Evolutionary conservation across 2,113 vertebrate genomes (phyloP).

Genomic region (Acrocephalus arundinaceus): DNA sequence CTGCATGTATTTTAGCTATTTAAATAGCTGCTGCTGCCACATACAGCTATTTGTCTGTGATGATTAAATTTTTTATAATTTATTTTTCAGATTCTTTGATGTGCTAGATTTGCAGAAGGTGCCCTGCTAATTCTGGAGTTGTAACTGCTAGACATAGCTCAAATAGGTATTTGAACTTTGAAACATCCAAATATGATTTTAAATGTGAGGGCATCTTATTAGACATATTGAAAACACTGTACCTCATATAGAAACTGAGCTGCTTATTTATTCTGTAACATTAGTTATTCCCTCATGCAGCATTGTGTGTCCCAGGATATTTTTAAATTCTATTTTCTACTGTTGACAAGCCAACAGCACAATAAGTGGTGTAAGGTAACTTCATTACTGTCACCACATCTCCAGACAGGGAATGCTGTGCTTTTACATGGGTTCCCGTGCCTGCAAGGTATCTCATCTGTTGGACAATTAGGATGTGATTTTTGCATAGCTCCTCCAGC

Average conservation of each 20-base stretch:
- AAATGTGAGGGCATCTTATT: background rate
- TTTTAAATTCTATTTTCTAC: slow-evolving; percentile 40
- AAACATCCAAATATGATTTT: background rate
- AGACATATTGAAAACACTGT: background rate
- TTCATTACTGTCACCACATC: slow-evolving; percentile 40
- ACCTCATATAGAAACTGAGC: background rate
- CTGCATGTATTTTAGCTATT: background rate
- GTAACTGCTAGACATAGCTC: background rate
- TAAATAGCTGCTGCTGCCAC: slow-evolving; percentile 1
- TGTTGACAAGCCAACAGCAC: slow-evolving; percentile 39
- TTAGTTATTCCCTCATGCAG: slow-evolving; percentile 7
- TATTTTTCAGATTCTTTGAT: slow-evolving; percentile 1
- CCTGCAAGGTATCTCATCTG: slow-evolving; percentile 44
- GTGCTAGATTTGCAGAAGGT: background rate
- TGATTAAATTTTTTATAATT: background rate
- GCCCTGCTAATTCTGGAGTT: background rate
- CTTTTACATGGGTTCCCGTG: background rate
- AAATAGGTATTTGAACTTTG: background rate
- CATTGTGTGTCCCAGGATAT: slow-evolving; percentile 11
- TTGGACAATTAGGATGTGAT: slow-evolving; percentile 41
- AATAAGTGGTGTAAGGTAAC: slow-evolving; percentile 10
- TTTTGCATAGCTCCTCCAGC: slow-evolving; percentile 45
- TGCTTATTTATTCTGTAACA: slow-evolving; percentile 26
- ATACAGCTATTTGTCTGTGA: background rate
- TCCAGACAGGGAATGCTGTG: background rate